Percentiles rank a stretch among this genome's conserved stretches.
These are phyloP conservation scores for Parotia lawesii DNA, from an alignment of 2,113 vertebrate species.

Conservation along the genomic window DNA sequence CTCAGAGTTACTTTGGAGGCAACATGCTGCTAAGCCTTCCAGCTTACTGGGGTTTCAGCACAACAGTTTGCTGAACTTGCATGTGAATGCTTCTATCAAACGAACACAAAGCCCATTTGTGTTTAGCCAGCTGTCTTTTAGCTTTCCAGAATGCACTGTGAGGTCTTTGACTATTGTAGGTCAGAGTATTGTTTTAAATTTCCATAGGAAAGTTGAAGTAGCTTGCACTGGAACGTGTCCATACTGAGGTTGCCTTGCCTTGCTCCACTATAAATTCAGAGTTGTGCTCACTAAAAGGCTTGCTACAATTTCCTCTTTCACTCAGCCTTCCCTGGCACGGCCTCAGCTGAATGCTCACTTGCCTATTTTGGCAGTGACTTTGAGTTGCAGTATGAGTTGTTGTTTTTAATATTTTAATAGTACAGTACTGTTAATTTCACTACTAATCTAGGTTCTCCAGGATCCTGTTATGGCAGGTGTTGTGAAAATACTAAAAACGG, in stretches of 20 bases:
- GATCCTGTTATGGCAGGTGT: neutral
- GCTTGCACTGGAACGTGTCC: neutral
- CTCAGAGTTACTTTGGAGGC: neutral
- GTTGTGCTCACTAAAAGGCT: neutral
- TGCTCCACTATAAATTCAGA: neutral
- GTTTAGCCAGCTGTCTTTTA: neutral
- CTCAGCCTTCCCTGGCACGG: neutral
- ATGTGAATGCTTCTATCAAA: neutral
- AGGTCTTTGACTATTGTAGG: neutral
- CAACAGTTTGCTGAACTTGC: neutral
- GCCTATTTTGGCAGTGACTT: constrained; percentile 12
- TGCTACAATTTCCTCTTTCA: neutral
- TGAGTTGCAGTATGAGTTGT: neutral
- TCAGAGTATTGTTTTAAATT: neutral
- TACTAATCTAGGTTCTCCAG: neutral
- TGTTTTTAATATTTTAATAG: neutral
- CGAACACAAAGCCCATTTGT: neutral
- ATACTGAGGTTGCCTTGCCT: neutral
- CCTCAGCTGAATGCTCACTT: neutral
- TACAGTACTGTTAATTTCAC: neutral
- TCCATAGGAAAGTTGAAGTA: neutral
- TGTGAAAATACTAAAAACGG: neutral
- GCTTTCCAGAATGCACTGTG: neutral
- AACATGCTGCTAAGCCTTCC: neutral
- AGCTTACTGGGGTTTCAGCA: neutral